Conservation (phyloP, 2,888 invertebrate species). For the Cyclophora punctaria region DNA sequence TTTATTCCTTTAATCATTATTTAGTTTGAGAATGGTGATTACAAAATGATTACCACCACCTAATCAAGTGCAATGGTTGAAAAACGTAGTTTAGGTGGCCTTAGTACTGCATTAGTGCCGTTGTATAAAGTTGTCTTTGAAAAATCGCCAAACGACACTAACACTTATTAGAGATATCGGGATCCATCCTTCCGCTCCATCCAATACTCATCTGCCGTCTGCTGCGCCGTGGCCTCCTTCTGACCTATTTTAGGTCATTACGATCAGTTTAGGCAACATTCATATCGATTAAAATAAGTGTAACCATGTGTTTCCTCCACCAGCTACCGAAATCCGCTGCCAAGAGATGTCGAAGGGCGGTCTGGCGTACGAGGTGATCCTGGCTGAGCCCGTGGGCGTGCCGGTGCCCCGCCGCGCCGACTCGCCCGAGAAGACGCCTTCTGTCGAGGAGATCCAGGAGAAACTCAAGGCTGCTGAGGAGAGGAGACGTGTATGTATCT, state of each 20-base stretch:
- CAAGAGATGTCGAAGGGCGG: slow-evolving; percentile 95
- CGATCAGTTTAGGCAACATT: background rate
- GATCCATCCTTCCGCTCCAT: too few species aligned
- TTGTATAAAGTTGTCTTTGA: too few species aligned
- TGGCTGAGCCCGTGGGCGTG: slow-evolving; percentile 85
- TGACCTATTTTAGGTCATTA: background rate
- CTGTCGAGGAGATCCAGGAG: slow-evolving; percentile 92
- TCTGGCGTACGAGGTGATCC: slow-evolving; percentile 92
- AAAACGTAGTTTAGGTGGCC: too few species aligned
- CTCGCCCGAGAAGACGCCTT: slow-evolving; percentile 81
- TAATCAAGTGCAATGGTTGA: too few species aligned
- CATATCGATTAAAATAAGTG: background rate
- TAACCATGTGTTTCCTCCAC: slow-evolving; percentile 17
- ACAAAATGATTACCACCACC: too few species aligned
- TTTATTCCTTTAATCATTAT: too few species aligned
- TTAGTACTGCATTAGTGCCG: too few species aligned
- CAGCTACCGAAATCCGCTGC: slow-evolving; percentile 93
- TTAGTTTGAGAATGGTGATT: too few species aligned
- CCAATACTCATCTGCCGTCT: too few species aligned
- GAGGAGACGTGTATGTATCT: slow-evolving; percentile 85
- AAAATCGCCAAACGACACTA: too few species aligned
- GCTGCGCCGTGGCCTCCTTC: too few species aligned
- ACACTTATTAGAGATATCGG: too few species aligned
- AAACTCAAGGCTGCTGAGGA: slow-evolving; percentile 96
- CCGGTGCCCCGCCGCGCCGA: slow-evolving; percentile 81